Evolutionary conservation across 2,113 vertebrate species (phyloP).

Genomic region (Gnathonemus echidnorhynchus): DNA sequence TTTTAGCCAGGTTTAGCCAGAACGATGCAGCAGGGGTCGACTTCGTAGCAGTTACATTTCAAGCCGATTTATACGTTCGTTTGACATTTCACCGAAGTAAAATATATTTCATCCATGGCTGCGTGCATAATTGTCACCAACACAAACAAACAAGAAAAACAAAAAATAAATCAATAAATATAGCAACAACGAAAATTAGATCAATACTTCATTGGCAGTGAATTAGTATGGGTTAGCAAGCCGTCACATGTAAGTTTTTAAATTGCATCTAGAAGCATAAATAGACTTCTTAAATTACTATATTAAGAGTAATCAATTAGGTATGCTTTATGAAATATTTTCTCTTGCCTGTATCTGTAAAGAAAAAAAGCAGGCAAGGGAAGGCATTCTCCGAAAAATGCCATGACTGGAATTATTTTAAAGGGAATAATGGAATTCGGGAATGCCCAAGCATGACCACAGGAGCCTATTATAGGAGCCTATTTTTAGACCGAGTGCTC

Average conservation of each 20-base stretch:
- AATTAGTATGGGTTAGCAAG: neutral
- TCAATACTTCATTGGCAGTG: neutral
- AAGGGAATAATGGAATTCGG: neutral
- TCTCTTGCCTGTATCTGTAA: neutral
- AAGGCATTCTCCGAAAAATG: neutral
- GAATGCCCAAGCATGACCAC: neutral
- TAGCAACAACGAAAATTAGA: neutral
- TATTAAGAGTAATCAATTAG: neutral
- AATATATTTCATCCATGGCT: neutral
- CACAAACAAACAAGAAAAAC: neutral
- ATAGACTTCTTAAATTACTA: neutral
- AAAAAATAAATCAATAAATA: neutral
- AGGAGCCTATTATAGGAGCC: neutral
- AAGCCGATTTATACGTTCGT: neutral
- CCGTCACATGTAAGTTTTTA: neutral
- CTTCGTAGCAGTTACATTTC: neutral
- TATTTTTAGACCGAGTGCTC: neutral
- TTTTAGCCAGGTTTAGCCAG: neutral
- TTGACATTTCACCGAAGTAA: neutral
- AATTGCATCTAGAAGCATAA: neutral
- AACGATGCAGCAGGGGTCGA: neutral
- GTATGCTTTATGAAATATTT: neutral
- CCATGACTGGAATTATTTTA: constrained; percentile 3
- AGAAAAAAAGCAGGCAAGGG: neutral
- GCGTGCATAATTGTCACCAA: neutral